Conservation (phyloP, 2,888 invertebrate species). For the Mesorhabditis sp. region DNA sequence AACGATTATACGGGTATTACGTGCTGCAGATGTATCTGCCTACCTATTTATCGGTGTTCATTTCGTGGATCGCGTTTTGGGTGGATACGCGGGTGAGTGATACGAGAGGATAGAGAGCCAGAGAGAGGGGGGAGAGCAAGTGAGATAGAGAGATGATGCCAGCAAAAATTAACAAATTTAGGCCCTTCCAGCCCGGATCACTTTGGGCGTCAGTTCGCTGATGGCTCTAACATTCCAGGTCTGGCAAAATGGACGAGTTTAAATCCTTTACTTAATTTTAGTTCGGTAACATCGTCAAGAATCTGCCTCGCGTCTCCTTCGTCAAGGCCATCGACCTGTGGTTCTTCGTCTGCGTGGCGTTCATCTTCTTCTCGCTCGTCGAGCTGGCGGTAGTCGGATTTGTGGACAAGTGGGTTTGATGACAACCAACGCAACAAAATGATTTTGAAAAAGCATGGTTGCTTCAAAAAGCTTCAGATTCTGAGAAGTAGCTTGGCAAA, state of each 20-base stretch:
- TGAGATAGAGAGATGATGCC: not conserved
- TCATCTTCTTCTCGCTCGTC: conserved; percentile 56
- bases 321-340: conserved; percentile 57
- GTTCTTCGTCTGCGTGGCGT: conserved; percentile 57
- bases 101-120: too few relatives aligned
- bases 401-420: conserved; percentile 44
- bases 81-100: conserved; percentile 39
- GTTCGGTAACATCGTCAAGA: conserved; percentile 57
- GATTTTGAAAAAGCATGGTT: not conserved
- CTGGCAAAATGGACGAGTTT: conserved; percentile 5
- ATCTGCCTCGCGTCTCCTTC: conserved; percentile 55
- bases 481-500: too few relatives aligned
- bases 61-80: conserved; percentile 57
- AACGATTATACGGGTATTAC: conserved; percentile 56
- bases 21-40: conserved; percentile 57
- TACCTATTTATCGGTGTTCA: conserved; percentile 52
- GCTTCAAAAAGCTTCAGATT: too few relatives aligned
- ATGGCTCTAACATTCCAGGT: conserved; percentile 57
- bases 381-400: conserved; percentile 56
- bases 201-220: conserved; percentile 53
- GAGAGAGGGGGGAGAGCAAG: too few relatives aligned
- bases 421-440: not conserved
- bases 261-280: conserved; percentile 19
- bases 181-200: conserved; percentile 56
- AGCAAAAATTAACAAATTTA: not conserved